These are phyloP conservation scores for Diadumene lineata DNA, from an alignment of 92 coral and sea anemone species.

Conservation along the genomic window DNA sequence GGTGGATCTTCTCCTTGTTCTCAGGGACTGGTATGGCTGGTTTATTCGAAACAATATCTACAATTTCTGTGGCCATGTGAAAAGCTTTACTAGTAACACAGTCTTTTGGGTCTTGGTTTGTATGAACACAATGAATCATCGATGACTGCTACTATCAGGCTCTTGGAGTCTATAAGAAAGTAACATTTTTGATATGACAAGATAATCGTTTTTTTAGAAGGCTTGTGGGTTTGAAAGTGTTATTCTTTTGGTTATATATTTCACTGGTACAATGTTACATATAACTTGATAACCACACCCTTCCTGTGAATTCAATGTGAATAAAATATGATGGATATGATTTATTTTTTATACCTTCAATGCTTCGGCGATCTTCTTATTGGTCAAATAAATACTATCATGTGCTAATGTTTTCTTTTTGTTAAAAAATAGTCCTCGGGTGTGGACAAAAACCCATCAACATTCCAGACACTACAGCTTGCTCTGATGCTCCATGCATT, in stretches of 20 bases:
- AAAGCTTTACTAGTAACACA: constrained; percentile 31
- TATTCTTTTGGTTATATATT: not conserved
- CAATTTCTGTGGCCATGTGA: constrained; percentile 43
- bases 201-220: not conserved
- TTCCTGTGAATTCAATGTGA: too few relatives aligned
- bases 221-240: too few relatives aligned
- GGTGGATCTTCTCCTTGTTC: constrained; percentile 1
- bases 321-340: too few relatives aligned
- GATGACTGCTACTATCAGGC: constrained; percentile 27
- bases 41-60: constrained; percentile 10
- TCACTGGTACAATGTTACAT: not conserved
- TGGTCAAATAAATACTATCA: constrained; percentile 6
- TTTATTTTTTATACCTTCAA: constrained; percentile 11
- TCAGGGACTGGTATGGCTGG: constrained; percentile 27
- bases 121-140: constrained; percentile 48
- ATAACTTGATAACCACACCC: not conserved
- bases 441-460: constrained; percentile 34
- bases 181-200: not conserved
- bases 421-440: constrained; percentile 36
- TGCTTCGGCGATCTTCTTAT: constrained; percentile 11
- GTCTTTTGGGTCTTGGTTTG: constrained; percentile 36
- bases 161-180: constrained; percentile 18
- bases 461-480: constrained; percentile 35
- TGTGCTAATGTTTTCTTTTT: constrained; percentile 24
- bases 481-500: constrained; percentile 26